A percentile compares a stretch with the other conserved stretches of the same genome.
phyloP scores from a whole-genome alignment of 2,888 invertebrate species.

The Lepidochrysops patricia region DNA sequence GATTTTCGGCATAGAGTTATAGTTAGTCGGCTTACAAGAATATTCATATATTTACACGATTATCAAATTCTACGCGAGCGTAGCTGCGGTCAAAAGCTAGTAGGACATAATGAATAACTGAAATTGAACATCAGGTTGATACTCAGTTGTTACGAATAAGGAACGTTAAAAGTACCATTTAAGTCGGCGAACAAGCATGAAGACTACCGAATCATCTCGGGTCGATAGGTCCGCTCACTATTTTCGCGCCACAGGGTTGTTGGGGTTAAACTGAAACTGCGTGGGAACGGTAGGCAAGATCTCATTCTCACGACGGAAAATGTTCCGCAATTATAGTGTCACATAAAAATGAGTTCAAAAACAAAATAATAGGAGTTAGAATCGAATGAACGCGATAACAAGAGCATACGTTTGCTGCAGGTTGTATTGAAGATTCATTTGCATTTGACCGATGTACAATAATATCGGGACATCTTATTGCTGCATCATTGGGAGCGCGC shows the following conservation, averaged over 20 bases:
- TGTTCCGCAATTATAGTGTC: background rate
- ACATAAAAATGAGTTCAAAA: slow-evolving; percentile 13
- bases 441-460: slow-evolving; percentile 46
- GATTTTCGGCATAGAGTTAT: no score
- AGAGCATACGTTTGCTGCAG: slow-evolving; percentile 3
- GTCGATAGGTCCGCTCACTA: slow-evolving; percentile 30
- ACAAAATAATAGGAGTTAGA: slow-evolving; percentile 8
- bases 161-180: background rate
- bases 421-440: slow-evolving; percentile 38
- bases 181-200: slow-evolving; percentile 16
- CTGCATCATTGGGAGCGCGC: slow-evolving; percentile 16
- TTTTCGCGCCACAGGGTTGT: slow-evolving; percentile 51
- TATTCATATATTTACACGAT: no score
- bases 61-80: no score
- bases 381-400: slow-evolving; percentile 4
- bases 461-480: slow-evolving; percentile 33
- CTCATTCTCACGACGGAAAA: slow-evolving; percentile 46
- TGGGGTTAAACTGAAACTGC: slow-evolving; percentile 46
- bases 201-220: slow-evolving; percentile 21
- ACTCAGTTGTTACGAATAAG: background rate
- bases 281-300: slow-evolving; percentile 43
- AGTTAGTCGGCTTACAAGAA: no score
- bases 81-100: no score
- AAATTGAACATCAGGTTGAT: background rate
- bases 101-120: background rate